Percentiles rank a stretch among this genome's conserved stretches.
Evolutionary conservation across 2,113 vertebrate genomes (phyloP).

Genomic region (Aleadryas rufinucha): DNA sequence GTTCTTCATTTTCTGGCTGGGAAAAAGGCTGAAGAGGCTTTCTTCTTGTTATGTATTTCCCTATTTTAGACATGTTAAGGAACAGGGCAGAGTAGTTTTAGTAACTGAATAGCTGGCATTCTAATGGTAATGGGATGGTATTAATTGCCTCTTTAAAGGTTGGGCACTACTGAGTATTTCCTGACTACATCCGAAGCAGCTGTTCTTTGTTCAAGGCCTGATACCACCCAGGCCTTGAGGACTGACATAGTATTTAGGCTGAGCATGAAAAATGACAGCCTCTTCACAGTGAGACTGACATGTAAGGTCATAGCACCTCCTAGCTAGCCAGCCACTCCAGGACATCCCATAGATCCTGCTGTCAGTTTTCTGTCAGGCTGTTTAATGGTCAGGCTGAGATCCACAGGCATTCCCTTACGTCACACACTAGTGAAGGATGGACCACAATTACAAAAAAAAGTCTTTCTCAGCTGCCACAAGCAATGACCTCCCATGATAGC

Average conservation of each 20-base stretch:
- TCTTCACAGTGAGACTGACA: neutral
- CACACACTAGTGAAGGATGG: neutral
- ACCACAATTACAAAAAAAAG: neutral
- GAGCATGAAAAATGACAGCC: neutral
- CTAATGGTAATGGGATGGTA: neutral
- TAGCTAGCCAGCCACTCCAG: neutral
- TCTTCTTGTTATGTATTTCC: neutral
- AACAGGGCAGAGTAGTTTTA: neutral
- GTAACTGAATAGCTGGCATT: neutral
- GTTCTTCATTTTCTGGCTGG: neutral
- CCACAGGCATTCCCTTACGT: fast-evolving
- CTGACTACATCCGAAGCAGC: neutral
- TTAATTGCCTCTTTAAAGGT: neutral
- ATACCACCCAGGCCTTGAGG: neutral
- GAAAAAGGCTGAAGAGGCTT: neutral
- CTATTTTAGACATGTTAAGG: neutral
- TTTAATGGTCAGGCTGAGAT: neutral
- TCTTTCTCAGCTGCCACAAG: neutral
- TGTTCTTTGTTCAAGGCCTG: neutral
- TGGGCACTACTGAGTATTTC: neutral
- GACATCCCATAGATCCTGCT: neutral
- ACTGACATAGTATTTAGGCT: neutral
- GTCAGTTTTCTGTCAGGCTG: neutral
- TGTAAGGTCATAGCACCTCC: neutral
- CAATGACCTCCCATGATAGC: neutral